phyloP scores from a whole-genome alignment of 2,888 invertebrate genomes.

The Heliconius charithonia region DNA sequence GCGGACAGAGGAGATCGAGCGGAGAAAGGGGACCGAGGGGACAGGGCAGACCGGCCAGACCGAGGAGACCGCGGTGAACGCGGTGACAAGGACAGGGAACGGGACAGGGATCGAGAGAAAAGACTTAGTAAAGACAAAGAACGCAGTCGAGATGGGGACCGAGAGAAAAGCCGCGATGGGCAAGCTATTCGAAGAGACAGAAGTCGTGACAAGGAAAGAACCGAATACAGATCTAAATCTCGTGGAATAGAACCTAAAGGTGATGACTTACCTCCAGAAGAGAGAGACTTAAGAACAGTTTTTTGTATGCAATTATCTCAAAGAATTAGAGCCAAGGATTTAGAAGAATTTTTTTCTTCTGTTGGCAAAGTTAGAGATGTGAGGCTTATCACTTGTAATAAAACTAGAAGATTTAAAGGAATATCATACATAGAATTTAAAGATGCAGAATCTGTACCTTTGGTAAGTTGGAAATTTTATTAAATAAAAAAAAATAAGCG shows the following conservation, averaged over 20 bases:
- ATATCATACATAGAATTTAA: slow-evolving; percentile 99
- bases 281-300: slow-evolving; percentile 98
- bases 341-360: slow-evolving; percentile 99
- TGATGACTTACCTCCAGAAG: slow-evolving; percentile 96
- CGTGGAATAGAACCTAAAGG: slow-evolving; percentile 84
- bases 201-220: slow-evolving; percentile 65
- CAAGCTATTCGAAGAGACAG: slow-evolving; percentile 52
- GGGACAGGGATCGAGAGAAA: slow-evolving; percentile 51
- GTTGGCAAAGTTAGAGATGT: slow-evolving; percentile 99
- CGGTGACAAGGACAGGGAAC: slow-evolving; percentile 54
- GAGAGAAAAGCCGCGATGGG: slow-evolving; percentile 57
- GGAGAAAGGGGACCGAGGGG: not conserved
- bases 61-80: slow-evolving; percentile 52
- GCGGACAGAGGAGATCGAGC: not conserved
- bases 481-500: not conserved
- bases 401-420: slow-evolving; percentile 98
- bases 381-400: slow-evolving; percentile 98
- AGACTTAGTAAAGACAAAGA: slow-evolving; percentile 56
- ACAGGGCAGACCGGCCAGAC: not conserved
- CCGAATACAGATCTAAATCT: slow-evolving; percentile 74
- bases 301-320: slow-evolving; percentile 99
- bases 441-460: slow-evolving; percentile 97
- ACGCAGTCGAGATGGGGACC: slow-evolving; percentile 54
- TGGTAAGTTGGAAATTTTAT: slow-evolving; percentile 84
- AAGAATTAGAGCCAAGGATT: slow-evolving; percentile 94